Evolutionary conservation across 2,888 invertebrate genomes (phyloP), one percentile per base, ranked within the genome.

Genomic region (Branchellion lobata): DNA sequence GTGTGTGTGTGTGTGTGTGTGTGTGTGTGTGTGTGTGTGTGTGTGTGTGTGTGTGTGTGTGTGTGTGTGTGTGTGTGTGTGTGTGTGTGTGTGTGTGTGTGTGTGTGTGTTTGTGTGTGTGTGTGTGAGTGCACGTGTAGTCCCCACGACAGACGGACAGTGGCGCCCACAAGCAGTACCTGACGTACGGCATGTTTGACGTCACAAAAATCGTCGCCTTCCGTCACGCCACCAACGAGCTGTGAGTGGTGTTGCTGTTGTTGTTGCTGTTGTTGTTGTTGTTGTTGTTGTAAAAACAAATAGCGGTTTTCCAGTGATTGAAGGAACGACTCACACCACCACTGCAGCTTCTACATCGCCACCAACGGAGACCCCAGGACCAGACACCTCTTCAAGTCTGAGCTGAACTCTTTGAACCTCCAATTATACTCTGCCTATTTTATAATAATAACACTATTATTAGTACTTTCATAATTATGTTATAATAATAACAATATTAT

Each of bases 381-480:
- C 87, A 91, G 93, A 86, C 96, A 96, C 85, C 88, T 96, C 47
- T 96, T 93, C 88, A 91, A 94, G 84, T 81, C 14, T 11, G n/a
- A n/a, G n/a, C 8, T 75, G 51, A 24, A n/a, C n/a, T n/a, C n/a
- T n/a, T n/a, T n/a, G n/a, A n/a, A n/a, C n/a, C n/a, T n/a, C n/a
- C n/a, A n/a, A n/a, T n/a, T n/a, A n/a, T n/a, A n/a, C n/a, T n/a
- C n/a, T n/a, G n/a, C n/a, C n/a, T n/a, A n/a, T n/a, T n/a, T n/a
- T n/a, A n/a, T n/a, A n/a, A n/a, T n/a, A n/a, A n/a, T n/a, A n/a
- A n/a, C n/a, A n/a, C n/a, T n/a, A n/a, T n/a, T n/a, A n/a, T n/a
- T n/a, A n/a, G n/a, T n/a, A n/a, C n/a, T n/a, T n/a, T n/a, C n/a
- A n/a, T n/a, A n/a, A n/a, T n/a, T n/a, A n/a, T n/a, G n/a, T n/a